Evolutionary conservation across 2,113 vertebrate species (phyloP), one percentile per base, ranked within the genome.

Genomic region (Bos indicus): DNA sequence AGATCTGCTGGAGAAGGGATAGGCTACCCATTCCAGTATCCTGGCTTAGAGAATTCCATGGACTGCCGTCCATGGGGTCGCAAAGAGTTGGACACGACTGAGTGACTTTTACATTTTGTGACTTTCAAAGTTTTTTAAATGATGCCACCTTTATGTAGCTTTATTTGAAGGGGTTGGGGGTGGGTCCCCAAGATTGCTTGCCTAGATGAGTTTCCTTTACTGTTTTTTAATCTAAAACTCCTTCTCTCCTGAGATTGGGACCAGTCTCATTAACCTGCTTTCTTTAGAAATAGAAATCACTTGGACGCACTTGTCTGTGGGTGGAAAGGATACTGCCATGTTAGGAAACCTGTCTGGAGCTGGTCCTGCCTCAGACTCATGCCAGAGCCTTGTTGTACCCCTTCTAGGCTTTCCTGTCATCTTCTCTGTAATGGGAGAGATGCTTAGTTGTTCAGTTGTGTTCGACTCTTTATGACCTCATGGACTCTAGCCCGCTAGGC

Each of bases 151-250:
- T 89, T 60, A 51, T 67, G 15, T 48, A 71, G 21, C 12, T 96
- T 95, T 84, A n/a, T 95, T 90, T 90, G 30, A 80, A 82, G 56
- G 54, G 10, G 28, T 25, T 77, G 46, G 51, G 57, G 48, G 16
- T 51, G 40, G 36, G 16, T n/a, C 46, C 15, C 46, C 26, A 21
- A 83, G 33, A 40, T 59, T 95, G 57, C 46, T 91, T 93, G 86
- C 30, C 88, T 86, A 67, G 25, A 46, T 90, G 26, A 88, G 9
- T 92, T 97, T 87, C 95, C 51, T 93, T 92, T 83, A 90, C 43
- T 36, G 33, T 80, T 67, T 94, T 77, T 56, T 94, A 48, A 17
- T 91, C 86, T 80, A 8, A 74, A 94, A 64, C 48, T 74, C 16
- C 36, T 85, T 56, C 59, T 93, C 28, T 83, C 2, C 60, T 94